phyloP scores from a whole-genome alignment of 2,888 invertebrate species.

The Osmoderma eremita region DNA sequence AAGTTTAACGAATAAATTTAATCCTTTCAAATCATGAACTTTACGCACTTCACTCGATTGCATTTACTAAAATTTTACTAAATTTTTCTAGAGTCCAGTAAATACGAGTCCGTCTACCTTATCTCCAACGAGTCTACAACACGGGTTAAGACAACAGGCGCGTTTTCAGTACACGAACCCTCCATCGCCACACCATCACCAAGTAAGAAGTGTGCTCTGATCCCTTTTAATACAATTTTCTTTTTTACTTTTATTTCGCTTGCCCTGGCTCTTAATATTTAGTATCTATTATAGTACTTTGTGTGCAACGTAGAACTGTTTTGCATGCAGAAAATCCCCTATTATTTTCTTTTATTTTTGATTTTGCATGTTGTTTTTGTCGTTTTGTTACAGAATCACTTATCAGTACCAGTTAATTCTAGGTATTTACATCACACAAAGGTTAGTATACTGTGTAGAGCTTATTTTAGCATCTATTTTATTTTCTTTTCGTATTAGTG shows the following conservation, averaged over 20 bases:
- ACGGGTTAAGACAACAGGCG: conserved; percentile 61
- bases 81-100: conserved; percentile 69
- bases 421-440: conserved; percentile 84
- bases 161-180: conserved; percentile 61
- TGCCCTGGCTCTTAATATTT: no score
- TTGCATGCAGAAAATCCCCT: conserved; percentile 42
- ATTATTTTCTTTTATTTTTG: conserved; percentile 47
- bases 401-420: conserved; percentile 87
- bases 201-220: conserved; percentile 43
- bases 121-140: conserved; percentile 73
- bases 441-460: conserved; percentile 68
- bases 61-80: conserved; percentile 3
- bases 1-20: no score
- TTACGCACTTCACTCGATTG: conserved; percentile 19
- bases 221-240: not conserved
- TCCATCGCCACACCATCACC: conserved; percentile 47
- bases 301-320: no score
- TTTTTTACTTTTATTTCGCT: conserved; percentile 1
- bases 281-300: no score
- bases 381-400: conserved; percentile 83
- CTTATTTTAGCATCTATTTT: conserved; percentile 51
- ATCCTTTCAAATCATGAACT: no score
- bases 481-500: conserved; percentile 45
- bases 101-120: conserved; percentile 77
- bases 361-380: conserved; percentile 48